Conservation (phyloP, 1,140 invertebrate species). For the Cephus cinctus region DNA sequence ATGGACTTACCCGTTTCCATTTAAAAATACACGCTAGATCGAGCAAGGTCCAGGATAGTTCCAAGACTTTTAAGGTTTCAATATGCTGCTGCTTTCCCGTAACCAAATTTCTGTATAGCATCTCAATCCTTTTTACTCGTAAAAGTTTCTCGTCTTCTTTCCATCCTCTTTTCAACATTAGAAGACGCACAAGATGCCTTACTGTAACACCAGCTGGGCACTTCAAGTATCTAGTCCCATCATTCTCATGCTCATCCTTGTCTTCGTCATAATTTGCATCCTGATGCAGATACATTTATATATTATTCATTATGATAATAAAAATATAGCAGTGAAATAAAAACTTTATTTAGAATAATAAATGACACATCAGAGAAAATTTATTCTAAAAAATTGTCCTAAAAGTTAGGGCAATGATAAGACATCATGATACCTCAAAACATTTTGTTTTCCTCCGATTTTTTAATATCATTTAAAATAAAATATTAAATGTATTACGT, state of each 20-base stretch:
- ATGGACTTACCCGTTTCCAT: conserved; percentile 42
- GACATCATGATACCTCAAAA: too few relatives aligned
- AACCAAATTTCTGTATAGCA: conserved; percentile 19
- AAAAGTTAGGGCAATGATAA: too few relatives aligned
- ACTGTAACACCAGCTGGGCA: conserved; percentile 48
- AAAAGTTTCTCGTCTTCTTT: conserved; percentile 32
- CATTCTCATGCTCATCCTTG: not conserved
- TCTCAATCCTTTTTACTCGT: conserved; percentile 36
- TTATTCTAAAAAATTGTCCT: too few relatives aligned
- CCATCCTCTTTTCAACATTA: conserved; percentile 50
- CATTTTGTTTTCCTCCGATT: too few relatives aligned
- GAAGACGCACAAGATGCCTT: conserved; percentile 40
- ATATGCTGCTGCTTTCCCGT: too few relatives aligned
- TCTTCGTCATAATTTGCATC: not conserved
- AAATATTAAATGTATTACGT: too few relatives aligned
- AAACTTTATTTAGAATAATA: too few relatives aligned
- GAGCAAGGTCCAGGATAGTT: conserved; percentile 44
- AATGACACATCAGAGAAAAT: too few relatives aligned
- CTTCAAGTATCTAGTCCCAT: conserved; percentile 37
- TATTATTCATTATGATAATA: too few relatives aligned
- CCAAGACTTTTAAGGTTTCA: conserved; percentile 25
- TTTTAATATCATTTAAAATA: too few relatives aligned
- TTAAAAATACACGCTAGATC: conserved; percentile 46
- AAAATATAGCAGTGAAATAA: too few relatives aligned
- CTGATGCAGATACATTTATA: too few relatives aligned